Evolutionary conservation across 2,797 vertebrate genomes (phyloP), one percentile per base, ranked within the genome.

Genomic region (Semaprochilodus insignis): DNA sequence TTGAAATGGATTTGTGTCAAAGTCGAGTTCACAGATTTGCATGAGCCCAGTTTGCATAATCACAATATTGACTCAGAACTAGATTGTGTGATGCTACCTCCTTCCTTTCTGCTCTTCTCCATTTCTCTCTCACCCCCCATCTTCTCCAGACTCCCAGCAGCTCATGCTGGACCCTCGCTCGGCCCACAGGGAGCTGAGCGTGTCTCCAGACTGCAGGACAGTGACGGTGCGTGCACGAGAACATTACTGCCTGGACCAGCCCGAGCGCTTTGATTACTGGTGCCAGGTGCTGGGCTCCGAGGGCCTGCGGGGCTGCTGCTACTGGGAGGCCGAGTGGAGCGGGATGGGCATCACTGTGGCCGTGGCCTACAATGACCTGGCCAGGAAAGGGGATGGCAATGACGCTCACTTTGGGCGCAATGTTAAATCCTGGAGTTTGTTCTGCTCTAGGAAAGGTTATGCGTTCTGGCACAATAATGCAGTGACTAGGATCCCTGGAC

Each of bases 401-500:
- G 54, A 86, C 17, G 60, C 88, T 51, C 79, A 88, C 67, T 84
- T 83, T 19, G 81, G 89, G 34, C 84, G 86, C 85, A 94, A 86
- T 71, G 87, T 90, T 77, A 80, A 85, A 77, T 86, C 86, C 67
- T 80, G 70, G 44, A 83, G 85, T 70, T 87, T 88, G 60, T 87
- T 88, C 83, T 85, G 80, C 36, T 82, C 40, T 60, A 85, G 79
- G 72, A 88, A 83, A 76, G 69, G 78, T 31, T 87, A 78, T 0
- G 44, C 48, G 6, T 54, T 81, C 78, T 75, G 81, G 17, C 85
- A 81, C 52, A 77, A 80, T 40, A 82, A 85, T 13, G 25, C 74
- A 11, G 80, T 83, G 14, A 78, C 77, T 67, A 70, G 78, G 78
- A 81, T 85, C 62, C 25, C 71, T n/a, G 84, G 19, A 25, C 52